Base-by-base conservation (phyloP, 1,140 invertebrate species). In the Brachionus rubens region DNA sequence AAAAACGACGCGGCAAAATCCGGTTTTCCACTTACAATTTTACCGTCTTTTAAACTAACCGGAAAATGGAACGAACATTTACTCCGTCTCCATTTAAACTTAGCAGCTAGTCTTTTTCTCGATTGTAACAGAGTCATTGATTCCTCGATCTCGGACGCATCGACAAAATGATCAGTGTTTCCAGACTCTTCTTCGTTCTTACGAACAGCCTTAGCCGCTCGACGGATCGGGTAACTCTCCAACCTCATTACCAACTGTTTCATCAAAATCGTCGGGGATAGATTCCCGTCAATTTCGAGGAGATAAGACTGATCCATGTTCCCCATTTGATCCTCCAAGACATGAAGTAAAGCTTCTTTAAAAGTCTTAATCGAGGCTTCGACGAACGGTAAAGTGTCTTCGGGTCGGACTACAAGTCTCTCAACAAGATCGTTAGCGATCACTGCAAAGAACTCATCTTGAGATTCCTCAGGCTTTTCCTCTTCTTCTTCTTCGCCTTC, bases 301-400 rank as follows among this genome's bases (percentile, higher is more conserved):
- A 84, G 56, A 76, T 80, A 81, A 67, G 84, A 82, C 48, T 83
- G 83, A 52, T 83, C 80, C 79, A 84, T 82, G 75, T 83, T 82
- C 10, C 80, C 82, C 81, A 84, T 84, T 26, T 72, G 50, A 21
- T 76, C 75, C n/a, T 84, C 83, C 4, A 84, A 52, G 4, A 83
- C 79, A n/a, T 81, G 56, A 9, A 84, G 79, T 72, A 82, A 78
- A 46, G 81, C 81, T 40, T 77, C 79, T 62, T 83, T 83, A 77
- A 80, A 84, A 40, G 79, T 79, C 62, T 77, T 68, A 30, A 84
- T 79, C 43, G 81, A 79, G 21, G 81, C 78, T 41, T 78, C 78
- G 26, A 82, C 81, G 59, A 81, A 78, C 14, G 78, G 50, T 21
- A 76, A 76, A 50, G 83, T 62, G 77, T 84, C 83, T 67, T 84